Base-by-base conservation (phyloP, 2,888 invertebrate genomes). In the Machimus atricapillus region DNA sequence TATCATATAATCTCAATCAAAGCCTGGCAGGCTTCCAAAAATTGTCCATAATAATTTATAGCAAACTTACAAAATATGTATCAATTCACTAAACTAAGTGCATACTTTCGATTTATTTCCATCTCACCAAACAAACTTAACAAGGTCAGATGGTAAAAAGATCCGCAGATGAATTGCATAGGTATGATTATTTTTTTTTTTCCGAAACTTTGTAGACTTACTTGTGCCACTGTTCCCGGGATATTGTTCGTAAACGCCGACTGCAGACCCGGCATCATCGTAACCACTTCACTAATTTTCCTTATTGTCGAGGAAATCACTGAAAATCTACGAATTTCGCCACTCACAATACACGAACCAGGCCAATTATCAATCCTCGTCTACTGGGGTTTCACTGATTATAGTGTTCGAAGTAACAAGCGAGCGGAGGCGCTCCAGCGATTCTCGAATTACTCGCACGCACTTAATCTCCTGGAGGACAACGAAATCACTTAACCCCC, bases 401-500 rank as follows among this genome's bases (percentile, higher is more conserved):
- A 85, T 46, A 85, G 85, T 74, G 40, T 74, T 73, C 46, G 74
- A 46, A 14, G 66, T 82, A 85, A 73, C 85, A 43, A 73, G 43
- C 74, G 31, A 16, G 43, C 74, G 85, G 34, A 73, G 85, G 74
- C 43, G 27, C 74, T 74, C 82, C 46, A 43, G 23, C 37, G 74
- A n/a, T 46, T 37, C 85, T 46, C 46, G 74, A 74, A 85, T 85
- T 85, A 85, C 74, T 74, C 46, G 23, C 74, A 73, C 85, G 74
- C 74, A 85, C 85, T 74, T 74, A 85, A 82, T 82, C 58, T 37
- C 14, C 85, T 73, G 12, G 16, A 16, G n/a, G 66, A 14, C 43
- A 74, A 43, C 74, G 37, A 74, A 73, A 74, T 74, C 85, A 78
- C 83, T 87, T 87, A 85, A 86, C 85, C 85, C 73, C 77, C 58